These are phyloP conservation scores for Helicolenus hilgendorfi DNA, from an alignment of 2,797 vertebrate genomes.

Conservation along the genomic window DNA sequence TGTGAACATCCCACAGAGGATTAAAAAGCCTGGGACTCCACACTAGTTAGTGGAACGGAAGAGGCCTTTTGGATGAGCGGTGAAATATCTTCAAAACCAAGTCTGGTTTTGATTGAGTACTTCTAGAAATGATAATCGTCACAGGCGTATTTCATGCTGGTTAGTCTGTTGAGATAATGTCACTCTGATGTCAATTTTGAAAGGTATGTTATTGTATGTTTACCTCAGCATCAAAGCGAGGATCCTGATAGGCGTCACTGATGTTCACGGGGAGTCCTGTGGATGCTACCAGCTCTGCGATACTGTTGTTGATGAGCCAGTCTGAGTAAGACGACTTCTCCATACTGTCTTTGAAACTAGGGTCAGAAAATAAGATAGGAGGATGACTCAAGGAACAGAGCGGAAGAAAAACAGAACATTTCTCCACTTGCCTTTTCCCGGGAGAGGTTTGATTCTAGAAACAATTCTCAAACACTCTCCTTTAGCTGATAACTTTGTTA, in stretches of 20 bases:
- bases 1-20: slow-evolving; percentile 24
- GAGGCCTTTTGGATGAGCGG: neutral
- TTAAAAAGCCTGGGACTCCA: neutral
- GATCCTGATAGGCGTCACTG: slow-evolving; percentile 98
- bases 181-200: neutral
- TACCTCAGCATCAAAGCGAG: slow-evolving; percentile 98
- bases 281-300: slow-evolving; percentile 98
- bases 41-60: neutral
- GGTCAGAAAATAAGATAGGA: slow-evolving; percentile 19
- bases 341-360: slow-evolving; percentile 96
- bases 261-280: slow-evolving; percentile 99
- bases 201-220: slow-evolving; percentile 7
- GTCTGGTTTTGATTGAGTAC: neutral
- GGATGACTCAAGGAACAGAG: neutral
- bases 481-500: neutral
- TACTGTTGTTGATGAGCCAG: slow-evolving; percentile 99
- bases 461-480: neutral
- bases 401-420: neutral
- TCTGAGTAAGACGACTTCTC: slow-evolving; percentile 98
- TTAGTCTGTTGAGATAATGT: neutral
- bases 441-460: neutral
- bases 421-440: neutral
- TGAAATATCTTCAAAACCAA: neutral
- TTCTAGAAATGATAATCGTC: neutral
- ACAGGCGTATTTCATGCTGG: neutral